These are phyloP conservation scores for Caenorhabditis elegans DNA, from an alignment of 1,140 invertebrate genomes.

Conservation along the genomic window WBcel235 BX284602.5:6965501-6966000, in stretches of 20 bases:
- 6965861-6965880: neutral
- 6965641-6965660: neutral
- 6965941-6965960: slow-evolving; percentile 32
- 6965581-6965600: too few relatives aligned
- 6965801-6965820: neutral
- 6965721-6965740: too few relatives aligned
- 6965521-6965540: too few relatives aligned
- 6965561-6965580: neutral
- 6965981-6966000: neutral
- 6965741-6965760: too few relatives aligned
- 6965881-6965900: too few relatives aligned
- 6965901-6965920: neutral
- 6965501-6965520: too few relatives aligned
- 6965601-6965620: neutral
- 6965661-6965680: neutral
- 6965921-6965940: slow-evolving; percentile 19
- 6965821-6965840: too few relatives aligned
- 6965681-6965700: neutral
- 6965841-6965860: neutral
- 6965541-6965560: neutral
- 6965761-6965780: too few relatives aligned
- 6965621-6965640: neutral
- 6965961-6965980: neutral
- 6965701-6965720: too few relatives aligned
- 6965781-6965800: too few relatives aligned